phyloP scores from a whole-genome alignment of 2,113 vertebrate genomes.

The Planiliza haematocheilus region DNA sequence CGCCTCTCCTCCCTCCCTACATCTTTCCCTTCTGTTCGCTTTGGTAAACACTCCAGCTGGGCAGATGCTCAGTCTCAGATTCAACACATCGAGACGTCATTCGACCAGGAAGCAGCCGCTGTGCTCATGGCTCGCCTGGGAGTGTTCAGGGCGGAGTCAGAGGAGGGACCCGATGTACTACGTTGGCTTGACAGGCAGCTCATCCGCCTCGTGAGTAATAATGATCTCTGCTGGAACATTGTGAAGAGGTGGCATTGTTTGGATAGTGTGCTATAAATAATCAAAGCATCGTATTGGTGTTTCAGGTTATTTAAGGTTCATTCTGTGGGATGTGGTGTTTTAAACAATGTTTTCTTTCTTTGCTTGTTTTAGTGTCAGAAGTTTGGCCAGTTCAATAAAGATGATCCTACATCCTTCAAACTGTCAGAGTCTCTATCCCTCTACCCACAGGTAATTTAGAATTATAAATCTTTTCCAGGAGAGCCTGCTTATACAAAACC shows the following conservation, averaged over 20 bases:
- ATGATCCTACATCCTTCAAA: conserved; percentile 93
- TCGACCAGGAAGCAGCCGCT: conserved; percentile 95
- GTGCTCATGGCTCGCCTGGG: conserved; percentile 96
- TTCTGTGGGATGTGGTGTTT: background rate
- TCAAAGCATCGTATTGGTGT: background rate
- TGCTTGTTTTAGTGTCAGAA: conserved; percentile 92
- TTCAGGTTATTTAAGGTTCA: background rate
- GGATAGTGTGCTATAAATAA: background rate
- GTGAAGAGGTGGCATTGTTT: conserved; percentile 2
- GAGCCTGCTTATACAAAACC: background rate
- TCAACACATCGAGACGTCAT: conserved; percentile 95
- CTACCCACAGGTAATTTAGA: conserved; percentile 97
- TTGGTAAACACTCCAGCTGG: conserved; percentile 86
- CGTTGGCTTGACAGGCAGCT: conserved; percentile 98
- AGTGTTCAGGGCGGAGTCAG: conserved; percentile 93
- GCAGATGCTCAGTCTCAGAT: conserved; percentile 96
- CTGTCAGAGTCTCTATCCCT: conserved; percentile 96
- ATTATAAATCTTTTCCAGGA: background rate
- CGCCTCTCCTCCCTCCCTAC: background rate
- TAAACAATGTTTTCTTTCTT: conserved; percentile 32
- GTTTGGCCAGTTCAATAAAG: conserved; percentile 98
- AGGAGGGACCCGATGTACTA: conserved; percentile 95
- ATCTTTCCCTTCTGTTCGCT: background rate
- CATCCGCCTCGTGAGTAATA: conserved; percentile 91
- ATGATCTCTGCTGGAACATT: background rate